Percentiles rank a stretch among this genome's conserved stretches.
phyloP scores from a whole-genome alignment of 92 coral and sea anemone genomes.

The Palythoa heliodiscus region DNA sequence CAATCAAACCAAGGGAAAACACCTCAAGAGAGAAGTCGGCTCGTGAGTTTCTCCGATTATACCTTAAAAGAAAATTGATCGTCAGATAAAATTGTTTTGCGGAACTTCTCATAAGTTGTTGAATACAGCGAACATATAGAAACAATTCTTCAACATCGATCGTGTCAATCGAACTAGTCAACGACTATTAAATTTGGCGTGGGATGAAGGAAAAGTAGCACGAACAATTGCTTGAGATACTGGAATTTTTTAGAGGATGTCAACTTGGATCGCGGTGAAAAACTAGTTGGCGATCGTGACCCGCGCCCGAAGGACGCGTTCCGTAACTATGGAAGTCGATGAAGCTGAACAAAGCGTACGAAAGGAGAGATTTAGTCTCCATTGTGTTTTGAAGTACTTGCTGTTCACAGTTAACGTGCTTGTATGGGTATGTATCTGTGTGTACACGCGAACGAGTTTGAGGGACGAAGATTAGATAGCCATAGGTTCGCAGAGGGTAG shows the following conservation, averaged over 20 bases:
- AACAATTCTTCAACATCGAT: too few relatives aligned
- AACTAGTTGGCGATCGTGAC: neutral
- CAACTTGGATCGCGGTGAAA: neutral
- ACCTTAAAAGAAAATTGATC: too few relatives aligned
- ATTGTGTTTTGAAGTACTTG: constrained; percentile 77
- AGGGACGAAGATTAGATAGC: neutral
- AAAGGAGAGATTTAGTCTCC: constrained; percentile 48
- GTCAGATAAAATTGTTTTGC: too few relatives aligned
- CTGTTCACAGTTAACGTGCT: constrained; percentile 70
- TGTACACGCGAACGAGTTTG: neutral
- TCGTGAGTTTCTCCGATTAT: too few relatives aligned
- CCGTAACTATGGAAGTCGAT: constrained; percentile 32
- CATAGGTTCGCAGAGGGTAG: neutral
- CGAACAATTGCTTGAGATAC: neutral
- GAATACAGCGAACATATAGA: too few relatives aligned
- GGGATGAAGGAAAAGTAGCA: neutral
- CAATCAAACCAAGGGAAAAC: too few relatives aligned
- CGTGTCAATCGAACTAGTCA: neutral
- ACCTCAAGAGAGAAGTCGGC: too few relatives aligned
- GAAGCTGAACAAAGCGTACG: constrained; percentile 12
- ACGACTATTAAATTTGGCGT: neutral
- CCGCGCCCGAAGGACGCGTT: too few relatives aligned
- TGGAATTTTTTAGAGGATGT: neutral
- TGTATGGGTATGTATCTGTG: constrained; percentile 69
- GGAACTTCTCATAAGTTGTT: too few relatives aligned